Conservation (phyloP, 1,140 invertebrate species). For the Drosophila arawakana region DNA sequence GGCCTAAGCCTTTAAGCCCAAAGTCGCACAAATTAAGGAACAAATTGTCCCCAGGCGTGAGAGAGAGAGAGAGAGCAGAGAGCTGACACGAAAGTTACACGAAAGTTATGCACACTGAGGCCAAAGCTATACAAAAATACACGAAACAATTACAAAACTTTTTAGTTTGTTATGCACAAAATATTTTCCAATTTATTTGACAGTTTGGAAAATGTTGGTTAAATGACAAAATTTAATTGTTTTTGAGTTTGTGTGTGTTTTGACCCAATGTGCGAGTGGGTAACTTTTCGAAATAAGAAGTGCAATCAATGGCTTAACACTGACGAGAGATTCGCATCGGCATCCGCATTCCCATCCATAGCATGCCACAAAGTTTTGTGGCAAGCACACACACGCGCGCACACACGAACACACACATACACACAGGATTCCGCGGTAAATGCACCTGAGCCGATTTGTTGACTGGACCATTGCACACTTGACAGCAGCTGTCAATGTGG, state of each 20-base stretch:
- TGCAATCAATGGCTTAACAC: constrained; percentile 31
- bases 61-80: background rate
- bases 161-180: background rate
- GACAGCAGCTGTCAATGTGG: constrained; percentile 59
- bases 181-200: background rate
- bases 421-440: constrained; percentile 6
- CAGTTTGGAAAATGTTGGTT: too few species aligned
- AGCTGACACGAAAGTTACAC: constrained; percentile 12
- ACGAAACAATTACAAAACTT: background rate
- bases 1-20: constrained; percentile 58
- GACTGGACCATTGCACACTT: constrained; percentile 21
- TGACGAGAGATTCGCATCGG: constrained; percentile 18
- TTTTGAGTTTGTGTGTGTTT: background rate
- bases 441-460: constrained; percentile 31
- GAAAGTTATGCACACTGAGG: background rate
- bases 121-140: background rate
- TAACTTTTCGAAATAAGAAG: constrained; percentile 36
- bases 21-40: constrained; percentile 73
- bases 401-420: constrained; percentile 4
- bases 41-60: constrained; percentile 58
- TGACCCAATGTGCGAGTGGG: constrained; percentile 19
- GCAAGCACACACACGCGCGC: constrained; percentile 3
- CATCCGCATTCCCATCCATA: background rate
- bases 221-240: too few species aligned
- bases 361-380: constrained; percentile 40